phyloP scores from a whole-genome alignment of 2,113 vertebrate genomes.

The Pelodiscus sinensis region DNA sequence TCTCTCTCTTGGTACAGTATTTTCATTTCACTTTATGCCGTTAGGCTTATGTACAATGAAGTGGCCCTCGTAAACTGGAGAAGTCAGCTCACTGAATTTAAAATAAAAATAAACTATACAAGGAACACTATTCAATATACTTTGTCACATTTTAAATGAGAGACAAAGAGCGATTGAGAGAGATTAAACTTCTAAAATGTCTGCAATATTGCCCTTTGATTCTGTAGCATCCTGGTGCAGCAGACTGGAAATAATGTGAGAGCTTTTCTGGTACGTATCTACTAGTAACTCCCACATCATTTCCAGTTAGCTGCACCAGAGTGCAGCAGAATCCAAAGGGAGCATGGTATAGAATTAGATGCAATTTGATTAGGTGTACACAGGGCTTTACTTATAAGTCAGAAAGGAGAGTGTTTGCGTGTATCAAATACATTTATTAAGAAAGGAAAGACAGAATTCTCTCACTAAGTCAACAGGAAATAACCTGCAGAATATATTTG shows the following conservation, averaged over 20 bases:
- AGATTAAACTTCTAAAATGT: too few species aligned
- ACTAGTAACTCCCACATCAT: neutral
- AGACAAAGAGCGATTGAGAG: too few species aligned
- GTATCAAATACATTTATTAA: neutral
- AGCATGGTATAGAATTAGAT: neutral
- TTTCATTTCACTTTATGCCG: neutral
- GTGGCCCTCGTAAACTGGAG: neutral
- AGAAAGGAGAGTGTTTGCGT: accelerated
- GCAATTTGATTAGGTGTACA: neutral
- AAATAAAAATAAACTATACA: neutral
- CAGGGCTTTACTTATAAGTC: neutral
- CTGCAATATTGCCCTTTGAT: neutral
- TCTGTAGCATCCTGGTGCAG: too few species aligned
- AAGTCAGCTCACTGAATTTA: neutral
- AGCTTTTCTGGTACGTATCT: neutral
- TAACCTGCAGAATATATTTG: neutral
- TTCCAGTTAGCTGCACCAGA: neutral
- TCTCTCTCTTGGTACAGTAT: neutral
- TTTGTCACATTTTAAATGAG: neutral
- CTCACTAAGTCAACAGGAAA: neutral
- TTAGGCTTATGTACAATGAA: neutral
- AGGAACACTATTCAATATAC: neutral
- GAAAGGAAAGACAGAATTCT: accelerated
- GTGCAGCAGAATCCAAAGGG: neutral
- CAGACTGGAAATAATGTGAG: neutral